A percentile compares a stretch with the other conserved stretches of the same genome.
These are phyloP conservation scores for Bombyx huttoni DNA, from an alignment of 2,888 invertebrate species.

Conservation along the genomic window DNA sequence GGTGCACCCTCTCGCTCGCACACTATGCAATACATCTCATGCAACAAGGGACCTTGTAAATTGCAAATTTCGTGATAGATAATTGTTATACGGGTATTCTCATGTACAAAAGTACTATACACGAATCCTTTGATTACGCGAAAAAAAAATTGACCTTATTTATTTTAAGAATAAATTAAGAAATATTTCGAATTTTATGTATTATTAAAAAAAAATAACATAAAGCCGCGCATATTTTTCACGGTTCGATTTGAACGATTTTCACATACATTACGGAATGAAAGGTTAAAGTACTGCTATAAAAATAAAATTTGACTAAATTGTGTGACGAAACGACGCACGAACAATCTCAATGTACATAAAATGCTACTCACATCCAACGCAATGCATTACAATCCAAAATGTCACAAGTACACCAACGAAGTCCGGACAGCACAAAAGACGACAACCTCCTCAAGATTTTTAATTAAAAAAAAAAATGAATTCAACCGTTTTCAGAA, in stretches of 20 bases:
- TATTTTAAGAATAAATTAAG: neutral
- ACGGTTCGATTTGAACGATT: neutral
- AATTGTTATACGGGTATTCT: slow-evolving; percentile 51
- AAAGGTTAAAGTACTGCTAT: slow-evolving; percentile 3
- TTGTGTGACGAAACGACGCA: slow-evolving; percentile 33
- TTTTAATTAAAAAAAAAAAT: slow-evolving; percentile 18
- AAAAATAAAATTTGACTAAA: slow-evolving; percentile 14
- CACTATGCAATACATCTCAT: slow-evolving; percentile 68
- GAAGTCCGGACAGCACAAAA: slow-evolving; percentile 21
- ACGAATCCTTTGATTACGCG: neutral
- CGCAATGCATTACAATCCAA: slow-evolving; percentile 63
- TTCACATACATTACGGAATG: neutral
- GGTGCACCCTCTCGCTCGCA: slow-evolving; percentile 45
- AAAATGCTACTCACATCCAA: slow-evolving; percentile 57
- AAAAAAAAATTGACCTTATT: neutral
- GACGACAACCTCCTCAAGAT: slow-evolving; percentile 15
- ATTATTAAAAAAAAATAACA: slow-evolving; percentile 4
- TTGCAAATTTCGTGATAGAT: slow-evolving; percentile 71
- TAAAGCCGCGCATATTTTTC: slow-evolving; percentile 1
- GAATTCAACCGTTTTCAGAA: slow-evolving; percentile 7
- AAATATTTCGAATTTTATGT: neutral
- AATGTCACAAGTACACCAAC: slow-evolving; percentile 34
- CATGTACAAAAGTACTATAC: slow-evolving; percentile 23
- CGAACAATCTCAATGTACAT: slow-evolving; percentile 49
- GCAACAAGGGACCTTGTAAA: slow-evolving; percentile 68